These are phyloP conservation scores for Emydoidea blandingii DNA, from an alignment of 2,797 vertebrate genomes.

Conservation along the genomic window DNA sequence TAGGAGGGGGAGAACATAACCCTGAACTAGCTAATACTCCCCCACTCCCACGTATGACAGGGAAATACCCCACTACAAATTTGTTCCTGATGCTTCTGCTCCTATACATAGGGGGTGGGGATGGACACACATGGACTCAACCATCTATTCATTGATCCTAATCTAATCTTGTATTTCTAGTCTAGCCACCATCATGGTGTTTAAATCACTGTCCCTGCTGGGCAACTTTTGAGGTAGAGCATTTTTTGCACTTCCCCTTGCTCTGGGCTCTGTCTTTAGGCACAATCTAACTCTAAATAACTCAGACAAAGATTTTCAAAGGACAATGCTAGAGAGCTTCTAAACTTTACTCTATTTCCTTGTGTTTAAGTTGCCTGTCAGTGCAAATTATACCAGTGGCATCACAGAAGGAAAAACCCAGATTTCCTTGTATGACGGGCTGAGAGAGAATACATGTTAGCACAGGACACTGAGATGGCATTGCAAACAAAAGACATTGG, in stretches of 20 bases:
- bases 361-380: background rate
- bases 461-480: background rate
- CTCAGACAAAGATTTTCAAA: background rate
- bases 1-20: background rate
- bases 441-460: background rate
- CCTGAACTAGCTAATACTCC: background rate
- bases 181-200: fast-evolving
- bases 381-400: background rate
- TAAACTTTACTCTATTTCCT: background rate
- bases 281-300: background rate
- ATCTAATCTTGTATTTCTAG: background rate
- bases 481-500: background rate
- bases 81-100: background rate
- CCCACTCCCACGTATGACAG: background rate
- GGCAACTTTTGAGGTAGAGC: background rate
- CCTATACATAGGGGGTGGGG: background rate
- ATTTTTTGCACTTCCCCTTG: background rate
- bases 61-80: background rate
- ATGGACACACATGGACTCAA: background rate
- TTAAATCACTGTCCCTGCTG: background rate
- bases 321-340: background rate
- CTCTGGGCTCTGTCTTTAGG: background rate
- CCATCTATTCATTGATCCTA: background rate
- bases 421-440: background rate
- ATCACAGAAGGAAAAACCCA: background rate